A percentile compares a stretch with the other conserved stretches of the same genome.
phyloP scores from a whole-genome alignment of 2,888 invertebrate species.

The Lydus trimaculatus region DNA sequence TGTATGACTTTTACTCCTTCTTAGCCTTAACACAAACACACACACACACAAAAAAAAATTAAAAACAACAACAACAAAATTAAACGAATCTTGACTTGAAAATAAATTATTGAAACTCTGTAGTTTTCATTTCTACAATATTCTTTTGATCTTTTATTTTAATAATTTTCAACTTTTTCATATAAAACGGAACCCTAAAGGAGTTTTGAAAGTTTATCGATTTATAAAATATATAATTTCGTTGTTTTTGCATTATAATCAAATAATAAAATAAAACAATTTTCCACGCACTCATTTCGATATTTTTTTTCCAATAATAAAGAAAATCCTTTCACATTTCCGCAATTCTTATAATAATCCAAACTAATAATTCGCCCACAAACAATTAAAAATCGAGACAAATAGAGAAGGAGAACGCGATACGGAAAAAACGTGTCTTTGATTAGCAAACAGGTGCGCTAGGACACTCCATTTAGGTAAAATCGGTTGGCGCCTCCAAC shows the following conservation, averaged over 20 bases:
- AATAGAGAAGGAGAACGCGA: neutral
- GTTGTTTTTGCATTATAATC: neutral
- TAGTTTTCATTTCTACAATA: neutral
- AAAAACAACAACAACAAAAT: too few species aligned
- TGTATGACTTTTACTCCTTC: neutral
- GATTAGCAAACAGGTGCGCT: slow-evolving; percentile 44
- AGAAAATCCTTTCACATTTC: slow-evolving; percentile 15
- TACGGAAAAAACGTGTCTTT: slow-evolving; percentile 39
- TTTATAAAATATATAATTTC: too few species aligned
- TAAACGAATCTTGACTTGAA: neutral
- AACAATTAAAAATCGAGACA: slow-evolving; percentile 21
- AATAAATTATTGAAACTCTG: neutral
- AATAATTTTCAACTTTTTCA: too few species aligned
- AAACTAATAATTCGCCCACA: slow-evolving; percentile 23
- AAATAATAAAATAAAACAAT: neutral
- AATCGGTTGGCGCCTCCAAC: slow-evolving; percentile 50
- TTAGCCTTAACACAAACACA: too few species aligned
- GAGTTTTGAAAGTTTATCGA: too few species aligned
- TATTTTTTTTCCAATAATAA: neutral
- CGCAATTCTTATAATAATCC: slow-evolving; percentile 19
- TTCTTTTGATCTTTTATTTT: neutral
- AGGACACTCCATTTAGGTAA: slow-evolving; percentile 52
- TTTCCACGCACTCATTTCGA: neutral
- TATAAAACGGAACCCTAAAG: too few species aligned
- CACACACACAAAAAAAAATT: neutral